Base-by-base conservation (phyloP, 92 coral and sea anemone genomes). In the Palythoa grandiflora region DNA sequence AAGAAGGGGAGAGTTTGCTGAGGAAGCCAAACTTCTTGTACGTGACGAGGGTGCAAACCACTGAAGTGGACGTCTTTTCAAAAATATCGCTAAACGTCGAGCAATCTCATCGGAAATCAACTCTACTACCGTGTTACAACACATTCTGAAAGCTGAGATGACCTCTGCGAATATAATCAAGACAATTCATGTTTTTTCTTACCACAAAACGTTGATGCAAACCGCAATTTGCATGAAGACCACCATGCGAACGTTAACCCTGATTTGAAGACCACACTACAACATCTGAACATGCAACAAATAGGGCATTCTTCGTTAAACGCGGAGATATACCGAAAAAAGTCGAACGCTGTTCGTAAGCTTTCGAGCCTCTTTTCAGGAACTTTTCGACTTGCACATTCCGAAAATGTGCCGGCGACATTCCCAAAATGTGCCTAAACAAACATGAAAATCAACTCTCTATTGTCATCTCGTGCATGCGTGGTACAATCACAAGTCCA, bases 271-370 rank as follows among this genome's bases (percentile, higher is more conserved):
- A 28, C 48, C 47, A 36, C 52, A n/a, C 51, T 2, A 28, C 28
- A 28, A 28, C 0, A 28, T 28, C 28, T 0, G 28, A 28, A 28
- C 28, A 28, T 0, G 28, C 28, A 28, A 38, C 51, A 38, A 12
- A 40, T 20, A 28, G 15, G 53, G 19, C 78, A 37, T 74, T 74
- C 78, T 74, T 74, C 78, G 38, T 74, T 40, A 74, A 74, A 74
- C 78, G 59, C 78, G 38, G 40, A 74, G 39, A 74, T 74, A 74
- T 57, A 74, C 78, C 78, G 78, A 74, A 44, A 74, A 74, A 74
- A 47, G 55, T 74, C 59, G 55, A 74, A 47, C 78, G 78, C 19
- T 28, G 28, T 28, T 28, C 28, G 28, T 28, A 28, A 28, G 0
- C 28, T 28, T 28, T 28, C 28, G 28, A 57, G 63, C 63, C 63